Evolutionary conservation across 2,888 invertebrate genomes (phyloP), one percentile per base, ranked within the genome.

Genomic region (Drosophila birchii): DNA sequence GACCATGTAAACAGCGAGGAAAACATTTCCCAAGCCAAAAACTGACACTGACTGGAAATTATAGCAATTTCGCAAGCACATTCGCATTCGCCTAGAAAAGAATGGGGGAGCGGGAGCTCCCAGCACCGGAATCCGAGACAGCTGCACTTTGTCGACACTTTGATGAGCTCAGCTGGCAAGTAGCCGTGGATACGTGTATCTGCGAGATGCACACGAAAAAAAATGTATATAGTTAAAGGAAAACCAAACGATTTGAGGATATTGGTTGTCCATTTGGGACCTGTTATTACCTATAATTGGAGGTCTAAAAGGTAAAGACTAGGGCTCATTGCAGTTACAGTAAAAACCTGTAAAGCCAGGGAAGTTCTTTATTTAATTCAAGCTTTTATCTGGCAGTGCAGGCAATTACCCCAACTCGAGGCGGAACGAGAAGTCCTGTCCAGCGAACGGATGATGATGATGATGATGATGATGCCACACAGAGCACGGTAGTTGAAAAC

Each of bases 91-190:
- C 53, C 23, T 55, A 36, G 51, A 54, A 32, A 18, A 18, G 32
- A 49, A 12, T 7, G 57, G 58, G 16, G n/a, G 36, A 49, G n/a
- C 58, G 16, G n/a, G 36, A 49, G n/a, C 58, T 9, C 18, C 41
- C 32, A n/a, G 59, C 32, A 53, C 29, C 51, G 51, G 51, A 51
- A 51, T 34, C 59, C 44, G 36, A 49, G 57, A 47, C 78, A 82
- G 76, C 84, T 86, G 86, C 86, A 76, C 39, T 78, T 66, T 79
- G 81, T 79, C 75, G 87, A 84, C 87, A 84, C 75, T 75, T 84
- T 87, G 80, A 82, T 85, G 77, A 79, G 86, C 78, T 78, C 66
- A 54, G 70, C 56, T 71, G 78, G 62, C 79, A 73, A 72, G 64
- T 56, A 43, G 54, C 56, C 49, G 38, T 56, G 23, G 32, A 26